Base-by-base conservation (phyloP, 2,797 vertebrate genomes). In the Amblyopsis hoosieri region DNA sequence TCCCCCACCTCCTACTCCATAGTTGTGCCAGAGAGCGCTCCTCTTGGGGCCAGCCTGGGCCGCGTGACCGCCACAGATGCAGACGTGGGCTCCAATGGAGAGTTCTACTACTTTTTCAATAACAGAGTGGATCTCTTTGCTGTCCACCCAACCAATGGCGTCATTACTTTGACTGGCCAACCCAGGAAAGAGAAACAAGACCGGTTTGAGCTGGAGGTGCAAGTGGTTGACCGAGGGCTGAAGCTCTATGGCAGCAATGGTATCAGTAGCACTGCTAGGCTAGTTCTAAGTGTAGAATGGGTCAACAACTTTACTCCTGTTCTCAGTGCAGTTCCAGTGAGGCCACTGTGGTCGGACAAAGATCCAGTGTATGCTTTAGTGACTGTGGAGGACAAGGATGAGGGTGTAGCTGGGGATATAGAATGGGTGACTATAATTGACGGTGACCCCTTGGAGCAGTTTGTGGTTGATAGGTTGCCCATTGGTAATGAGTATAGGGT, bases 31-130 rank as follows among this genome's bases (percentile, higher is more conserved):
- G 98, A 99, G 85, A 96, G 94, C 74, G 94, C 94, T 50, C 91
- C 91, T 33, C 52, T 96, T 79, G 94, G 97, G 79, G 89, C 94
- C 72, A 99, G 95, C 57, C 80, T 99, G 0, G 94, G 94, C 0
- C 93, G 91, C 60, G 95, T 99, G 55, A 97, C 94, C 0, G 98
- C 98, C 60, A 99, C 97, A 0, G 98, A 99, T 63, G 98, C 98
- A 4, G 98, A 99, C 64, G 90, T 96, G 48, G 97, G 97, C 74
- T 96, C 95, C 51, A 99, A 99, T 10, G 97, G 96, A 29, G 94
- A 98, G 52, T 97, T 99, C 81, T 99, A 99, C 88, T 99, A 98
- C 73, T 97, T 96, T 79, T 97, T 99, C 80, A 96, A 92, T 82
- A 95, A 93, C 54, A 92, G 90, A 79, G 93, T 95, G 0, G 94